Conservation (phyloP, 2,797 vertebrate genomes). For the Arnoldichthys spilopterus region DNA sequence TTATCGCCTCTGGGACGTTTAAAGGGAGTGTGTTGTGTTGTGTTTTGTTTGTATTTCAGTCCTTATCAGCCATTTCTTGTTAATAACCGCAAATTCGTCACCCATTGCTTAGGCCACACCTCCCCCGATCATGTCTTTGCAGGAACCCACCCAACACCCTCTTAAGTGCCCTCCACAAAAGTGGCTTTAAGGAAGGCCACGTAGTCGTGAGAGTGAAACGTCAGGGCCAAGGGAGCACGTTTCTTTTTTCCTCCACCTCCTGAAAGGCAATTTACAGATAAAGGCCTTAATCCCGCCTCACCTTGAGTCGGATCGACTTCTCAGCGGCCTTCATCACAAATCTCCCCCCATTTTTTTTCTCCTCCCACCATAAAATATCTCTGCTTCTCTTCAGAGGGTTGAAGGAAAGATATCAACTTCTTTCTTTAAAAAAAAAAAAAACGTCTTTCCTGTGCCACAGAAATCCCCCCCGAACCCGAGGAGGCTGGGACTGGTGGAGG, state of each 20-base stretch:
- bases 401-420: conserved; percentile 4
- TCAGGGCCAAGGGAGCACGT: conserved; percentile 14
- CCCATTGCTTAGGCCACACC: conserved; percentile 6
- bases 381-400: neutral
- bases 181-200: conserved; percentile 39
- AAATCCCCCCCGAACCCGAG: conserved; percentile 24
- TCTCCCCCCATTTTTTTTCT: conserved; percentile 24
- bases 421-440: conserved; percentile 21
- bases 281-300: conserved; percentile 69
- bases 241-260: conserved; percentile 53
- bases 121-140: too few relatives aligned
- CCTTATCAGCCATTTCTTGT: too few relatives aligned
- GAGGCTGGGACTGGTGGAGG: neutral
- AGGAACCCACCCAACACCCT: conserved; percentile 4
- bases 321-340: conserved; percentile 19
- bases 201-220: conserved; percentile 4
- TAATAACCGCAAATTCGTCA: neutral
- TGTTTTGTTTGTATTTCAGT: too few relatives aligned
- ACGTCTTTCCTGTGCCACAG: neutral
- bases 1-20: too few relatives aligned
- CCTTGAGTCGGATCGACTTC: conserved; percentile 61
- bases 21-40: too few relatives aligned
- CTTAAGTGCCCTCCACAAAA: conserved; percentile 36
- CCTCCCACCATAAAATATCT: neutral
- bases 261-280: conserved; percentile 67